Evolutionary conservation across 2,113 vertebrate genomes (phyloP).

Genomic region (Sorex araneus): DNA sequence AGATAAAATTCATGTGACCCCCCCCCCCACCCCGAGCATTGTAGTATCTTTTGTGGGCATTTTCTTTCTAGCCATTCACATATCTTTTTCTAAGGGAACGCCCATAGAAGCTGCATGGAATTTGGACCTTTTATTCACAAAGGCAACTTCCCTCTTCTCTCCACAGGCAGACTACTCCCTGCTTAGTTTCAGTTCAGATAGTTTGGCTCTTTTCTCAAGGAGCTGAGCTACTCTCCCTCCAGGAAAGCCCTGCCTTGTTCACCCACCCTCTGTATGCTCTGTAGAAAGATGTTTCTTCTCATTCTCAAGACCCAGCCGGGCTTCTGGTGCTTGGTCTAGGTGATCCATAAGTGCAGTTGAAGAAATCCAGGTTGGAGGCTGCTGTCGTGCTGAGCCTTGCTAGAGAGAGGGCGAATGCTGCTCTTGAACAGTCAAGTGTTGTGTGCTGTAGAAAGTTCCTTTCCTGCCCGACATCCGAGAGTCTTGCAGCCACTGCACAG

Average conservation of each 20-base stretch:
- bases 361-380: neutral
- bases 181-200: neutral
- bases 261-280: accelerated
- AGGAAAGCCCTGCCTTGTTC: neutral
- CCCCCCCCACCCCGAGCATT: neutral
- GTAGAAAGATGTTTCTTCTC: neutral
- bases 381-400: neutral
- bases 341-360: neutral
- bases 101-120: neutral
- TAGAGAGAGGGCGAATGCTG: too few species aligned
- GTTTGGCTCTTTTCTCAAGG: neutral
- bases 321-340: too few species aligned
- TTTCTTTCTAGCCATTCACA: neutral
- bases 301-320: neutral
- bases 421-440: neutral
- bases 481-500: neutral
- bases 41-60: neutral
- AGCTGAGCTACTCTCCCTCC: neutral
- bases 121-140: slow-evolving; percentile 1
- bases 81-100: neutral
- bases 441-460: neutral
- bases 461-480: neutral
- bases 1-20: neutral
- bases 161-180: neutral
- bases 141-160: neutral